Conservation (phyloP, 2,113 vertebrate species). For the Puffinus mauretanicus region DNA sequence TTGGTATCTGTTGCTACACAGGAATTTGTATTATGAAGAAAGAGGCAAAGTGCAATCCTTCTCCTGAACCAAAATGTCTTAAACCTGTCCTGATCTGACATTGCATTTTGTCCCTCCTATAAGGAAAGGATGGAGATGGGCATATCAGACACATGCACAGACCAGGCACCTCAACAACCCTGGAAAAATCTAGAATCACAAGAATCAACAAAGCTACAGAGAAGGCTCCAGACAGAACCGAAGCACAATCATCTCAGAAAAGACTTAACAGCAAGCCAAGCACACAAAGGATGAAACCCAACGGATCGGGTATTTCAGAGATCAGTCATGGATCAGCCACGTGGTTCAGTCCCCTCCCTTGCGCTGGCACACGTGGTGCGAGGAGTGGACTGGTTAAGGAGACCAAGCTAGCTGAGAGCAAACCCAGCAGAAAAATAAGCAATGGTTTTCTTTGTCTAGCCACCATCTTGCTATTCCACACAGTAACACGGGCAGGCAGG, state of each 20-base stretch:
- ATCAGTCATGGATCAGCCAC: not conserved
- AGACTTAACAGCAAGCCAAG: not conserved
- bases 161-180: not conserved
- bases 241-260: not conserved
- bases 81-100: not conserved
- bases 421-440: not conserved
- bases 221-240: not conserved
- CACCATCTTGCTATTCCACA: not conserved
- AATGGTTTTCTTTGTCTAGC: not conserved
- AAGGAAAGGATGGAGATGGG: not conserved
- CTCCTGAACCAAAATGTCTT: not conserved
- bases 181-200: not conserved
- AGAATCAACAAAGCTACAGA: not conserved
- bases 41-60: not conserved
- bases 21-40: not conserved
- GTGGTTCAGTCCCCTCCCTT: not conserved
- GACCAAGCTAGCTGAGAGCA: not conserved
- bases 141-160: not conserved
- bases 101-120: not conserved
- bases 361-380: not conserved
- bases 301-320: not conserved
- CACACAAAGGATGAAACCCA: not conserved
- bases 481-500: not conserved
- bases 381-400: not conserved
- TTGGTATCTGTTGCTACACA: not conserved